Percentiles rank a stretch among this genome's conserved stretches.
Conservation (phyloP, 2,797 vertebrate species). For the Sternarchorhynchus goeldii region DNA sequence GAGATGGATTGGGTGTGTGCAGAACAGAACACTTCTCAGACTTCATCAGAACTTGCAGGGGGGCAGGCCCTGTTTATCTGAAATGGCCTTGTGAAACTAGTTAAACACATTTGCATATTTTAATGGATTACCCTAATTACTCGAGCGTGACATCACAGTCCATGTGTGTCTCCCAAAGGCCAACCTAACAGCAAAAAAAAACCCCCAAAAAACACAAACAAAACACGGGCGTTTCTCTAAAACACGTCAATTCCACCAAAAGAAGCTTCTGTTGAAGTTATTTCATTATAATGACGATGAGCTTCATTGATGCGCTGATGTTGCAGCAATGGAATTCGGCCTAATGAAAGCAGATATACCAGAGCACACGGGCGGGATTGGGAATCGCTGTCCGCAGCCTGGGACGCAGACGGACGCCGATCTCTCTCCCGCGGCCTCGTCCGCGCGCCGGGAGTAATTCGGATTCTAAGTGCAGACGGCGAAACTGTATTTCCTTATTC, state of each 20-base stretch:
- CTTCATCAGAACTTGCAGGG: slow-evolving; percentile 2
- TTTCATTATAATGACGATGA: slow-evolving; percentile 31
- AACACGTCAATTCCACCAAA: background rate
- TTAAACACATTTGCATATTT: slow-evolving; percentile 38
- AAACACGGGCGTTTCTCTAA: no score
- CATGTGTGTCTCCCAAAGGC: background rate
- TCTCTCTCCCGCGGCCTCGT: slow-evolving; percentile 48
- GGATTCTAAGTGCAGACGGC: slow-evolving; percentile 44
- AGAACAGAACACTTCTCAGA: background rate
- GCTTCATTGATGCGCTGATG: slow-evolving; percentile 38
- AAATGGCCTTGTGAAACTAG: slow-evolving; percentile 19
- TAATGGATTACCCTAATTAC: slow-evolving; percentile 42
- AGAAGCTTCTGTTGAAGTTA: background rate
- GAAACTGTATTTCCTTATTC: slow-evolving; percentile 52
- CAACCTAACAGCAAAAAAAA: background rate
- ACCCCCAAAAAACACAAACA: background rate
- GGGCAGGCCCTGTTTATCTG: slow-evolving; percentile 22
- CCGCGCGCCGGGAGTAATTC: slow-evolving; percentile 45
- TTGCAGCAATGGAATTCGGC: slow-evolving; percentile 39
- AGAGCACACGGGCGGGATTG: slow-evolving; percentile 40
- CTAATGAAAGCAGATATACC: slow-evolving; percentile 46
- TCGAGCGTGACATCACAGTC: slow-evolving; percentile 15
- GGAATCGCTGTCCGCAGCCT: slow-evolving; percentile 23
- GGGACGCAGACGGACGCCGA: slow-evolving; percentile 45
- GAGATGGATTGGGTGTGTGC: background rate